These are phyloP conservation scores for Galleria mellonella DNA, from an alignment of 1,140 invertebrate genomes.

Conservation along the genomic window DNA sequence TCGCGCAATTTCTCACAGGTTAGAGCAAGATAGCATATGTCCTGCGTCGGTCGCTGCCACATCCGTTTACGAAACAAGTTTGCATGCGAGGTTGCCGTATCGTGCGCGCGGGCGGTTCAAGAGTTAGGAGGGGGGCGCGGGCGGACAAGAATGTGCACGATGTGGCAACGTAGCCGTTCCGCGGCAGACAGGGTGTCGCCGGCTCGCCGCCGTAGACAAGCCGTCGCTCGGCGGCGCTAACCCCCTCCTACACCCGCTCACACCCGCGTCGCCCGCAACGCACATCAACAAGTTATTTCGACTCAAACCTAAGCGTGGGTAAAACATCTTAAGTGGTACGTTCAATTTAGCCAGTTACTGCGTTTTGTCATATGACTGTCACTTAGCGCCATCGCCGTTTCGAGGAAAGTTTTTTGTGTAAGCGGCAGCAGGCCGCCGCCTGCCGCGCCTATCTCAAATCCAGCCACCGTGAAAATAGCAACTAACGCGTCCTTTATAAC, in stretches of 20 bases:
- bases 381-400: constrained; percentile 71
- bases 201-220: constrained; percentile 84
- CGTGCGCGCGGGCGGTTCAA: constrained; percentile 52
- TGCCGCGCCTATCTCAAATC: constrained; percentile 55
- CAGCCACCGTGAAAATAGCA: constrained; percentile 55
- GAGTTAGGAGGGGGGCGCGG: constrained; percentile 57
- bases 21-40: constrained; percentile 35
- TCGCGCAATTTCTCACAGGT: constrained; percentile 11
- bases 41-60: constrained; percentile 71
- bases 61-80: constrained; percentile 81
- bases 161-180: constrained; percentile 82
- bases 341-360: constrained; percentile 23
- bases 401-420: constrained; percentile 72
- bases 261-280: constrained; percentile 46
- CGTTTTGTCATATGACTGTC: constrained; percentile 28
- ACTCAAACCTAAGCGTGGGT: constrained; percentile 27
- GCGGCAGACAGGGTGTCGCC: constrained; percentile 93
- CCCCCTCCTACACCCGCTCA: constrained; percentile 37
- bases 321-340: constrained; percentile 45
- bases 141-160: constrained; percentile 73
- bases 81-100: constrained; percentile 73
- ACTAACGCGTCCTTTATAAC: constrained; percentile 13
- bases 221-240: constrained; percentile 78
- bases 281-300: constrained; percentile 73
- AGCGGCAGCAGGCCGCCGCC: constrained; percentile 42